phyloP scores from a whole-genome alignment of 2,113 vertebrate species.

The Dicrurus megarhynchus region DNA sequence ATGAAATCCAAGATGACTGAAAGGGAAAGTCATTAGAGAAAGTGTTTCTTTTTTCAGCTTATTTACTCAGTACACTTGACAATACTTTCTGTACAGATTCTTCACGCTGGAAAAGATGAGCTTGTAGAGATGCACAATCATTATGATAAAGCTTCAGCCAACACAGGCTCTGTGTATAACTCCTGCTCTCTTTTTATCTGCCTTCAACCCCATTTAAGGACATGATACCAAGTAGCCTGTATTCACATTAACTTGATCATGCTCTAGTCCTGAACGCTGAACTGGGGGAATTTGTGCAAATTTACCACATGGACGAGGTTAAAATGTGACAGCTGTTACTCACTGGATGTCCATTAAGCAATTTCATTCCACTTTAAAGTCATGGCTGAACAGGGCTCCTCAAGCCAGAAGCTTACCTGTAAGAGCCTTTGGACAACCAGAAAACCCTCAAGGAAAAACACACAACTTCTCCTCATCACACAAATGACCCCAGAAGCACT shows the following conservation, averaged over 20 bases:
- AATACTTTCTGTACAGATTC: neutral
- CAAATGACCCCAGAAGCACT: neutral
- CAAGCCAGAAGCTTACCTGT: neutral
- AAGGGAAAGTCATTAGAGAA: neutral
- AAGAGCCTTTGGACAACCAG: neutral
- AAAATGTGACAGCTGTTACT: neutral
- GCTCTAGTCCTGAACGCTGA: neutral
- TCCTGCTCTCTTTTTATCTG: neutral
- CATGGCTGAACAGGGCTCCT: neutral
- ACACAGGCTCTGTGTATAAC: neutral
- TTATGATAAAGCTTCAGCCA: neutral
- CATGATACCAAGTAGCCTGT: neutral
- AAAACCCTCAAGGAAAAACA: neutral
- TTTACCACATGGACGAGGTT: neutral
- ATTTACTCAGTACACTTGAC: neutral
- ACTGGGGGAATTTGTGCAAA: neutral
- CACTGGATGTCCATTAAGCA: neutral
- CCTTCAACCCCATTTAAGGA: neutral
- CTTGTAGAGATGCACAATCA: neutral
- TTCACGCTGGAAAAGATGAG: neutral
- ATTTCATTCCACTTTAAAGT: neutral
- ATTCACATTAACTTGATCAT: neutral
- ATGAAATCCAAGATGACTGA: neutral
- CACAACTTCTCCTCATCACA: neutral
- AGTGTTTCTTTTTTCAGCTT: neutral